Percentiles rank a stretch among this genome's conserved stretches.
phyloP scores from a whole-genome alignment of 2,888 invertebrate species.

The Drosophila heteroneura region DNA sequence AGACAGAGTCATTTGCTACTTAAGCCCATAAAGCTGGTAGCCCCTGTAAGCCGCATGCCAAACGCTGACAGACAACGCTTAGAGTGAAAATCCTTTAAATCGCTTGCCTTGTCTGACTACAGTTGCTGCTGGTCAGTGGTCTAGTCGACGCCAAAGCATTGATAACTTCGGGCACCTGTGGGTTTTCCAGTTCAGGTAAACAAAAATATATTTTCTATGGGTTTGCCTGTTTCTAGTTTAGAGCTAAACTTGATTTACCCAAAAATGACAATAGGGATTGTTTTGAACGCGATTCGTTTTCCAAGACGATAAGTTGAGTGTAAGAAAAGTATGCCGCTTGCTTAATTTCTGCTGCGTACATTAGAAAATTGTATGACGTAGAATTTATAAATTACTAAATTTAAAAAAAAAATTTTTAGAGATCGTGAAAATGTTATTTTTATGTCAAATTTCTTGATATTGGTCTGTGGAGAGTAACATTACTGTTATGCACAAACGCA shows the following conservation, averaged over 20 bases:
- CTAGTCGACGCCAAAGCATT: constrained; percentile 10
- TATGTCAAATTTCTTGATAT: not conserved
- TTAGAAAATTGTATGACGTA: not conserved
- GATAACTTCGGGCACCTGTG: constrained; percentile 41
- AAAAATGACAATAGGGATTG: not conserved
- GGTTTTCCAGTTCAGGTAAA: constrained; percentile 49
- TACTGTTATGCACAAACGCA: too few relatives aligned
- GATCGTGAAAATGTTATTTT: not conserved
- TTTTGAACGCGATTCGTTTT: not conserved
- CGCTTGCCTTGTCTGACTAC: constrained; percentile 32
- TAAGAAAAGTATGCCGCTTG: not conserved
- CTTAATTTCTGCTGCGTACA: not conserved
- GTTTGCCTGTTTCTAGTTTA: constrained; percentile 43
- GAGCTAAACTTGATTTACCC: constrained; percentile 12
- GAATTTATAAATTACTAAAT: not conserved
- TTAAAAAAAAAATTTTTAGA: too few relatives aligned
- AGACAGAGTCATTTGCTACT: constrained; percentile 59
- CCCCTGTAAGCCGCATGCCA: constrained; percentile 78
- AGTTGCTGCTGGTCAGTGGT: constrained; percentile 31
- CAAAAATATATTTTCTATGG: constrained; percentile 57
- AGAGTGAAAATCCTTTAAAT: constrained; percentile 74
- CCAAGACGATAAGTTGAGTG: not conserved
- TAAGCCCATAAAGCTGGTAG: constrained; percentile 64
- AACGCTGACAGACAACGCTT: constrained; percentile 76
- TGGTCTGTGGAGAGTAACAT: not conserved